A percentile compares a stretch with the other conserved stretches of the same genome.
phyloP scores from a whole-genome alignment of 1,140 invertebrate genomes.

The Danaus plexippus region DNA sequence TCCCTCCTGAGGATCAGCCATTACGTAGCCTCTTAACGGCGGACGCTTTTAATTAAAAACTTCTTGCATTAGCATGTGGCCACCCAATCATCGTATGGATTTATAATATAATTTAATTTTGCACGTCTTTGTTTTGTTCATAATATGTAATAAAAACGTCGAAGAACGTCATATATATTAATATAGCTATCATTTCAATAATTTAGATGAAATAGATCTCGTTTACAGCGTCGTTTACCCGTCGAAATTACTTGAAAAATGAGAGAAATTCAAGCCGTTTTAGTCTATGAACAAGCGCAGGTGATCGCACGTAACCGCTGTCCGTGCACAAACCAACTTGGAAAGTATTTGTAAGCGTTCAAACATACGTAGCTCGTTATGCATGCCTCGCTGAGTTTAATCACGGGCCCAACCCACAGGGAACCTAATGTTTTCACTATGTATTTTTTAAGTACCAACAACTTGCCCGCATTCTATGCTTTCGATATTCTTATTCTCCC shows the following conservation, averaged over 20 bases:
- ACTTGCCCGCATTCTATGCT: slow-evolving; percentile 22
- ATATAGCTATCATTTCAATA: no score
- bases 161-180: no score
- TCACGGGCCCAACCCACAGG: slow-evolving; percentile 51
- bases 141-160: no score
- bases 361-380: slow-evolving; percentile 62
- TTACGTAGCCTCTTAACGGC: slow-evolving; percentile 67
- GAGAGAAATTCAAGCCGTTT: not conserved
- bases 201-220: no score
- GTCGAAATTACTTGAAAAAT: not conserved
- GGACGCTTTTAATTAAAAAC: slow-evolving; percentile 71
- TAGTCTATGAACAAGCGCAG: slow-evolving; percentile 28
- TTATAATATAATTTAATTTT: slow-evolving; percentile 62
- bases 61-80: slow-evolving; percentile 68
- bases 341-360: slow-evolving; percentile 60
- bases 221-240: no score
- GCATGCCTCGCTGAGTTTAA: slow-evolving; percentile 65
- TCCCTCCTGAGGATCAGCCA: slow-evolving; percentile 61
- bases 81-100: slow-evolving; percentile 52
- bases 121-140: no score
- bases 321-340: slow-evolving; percentile 34
- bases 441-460: slow-evolving; percentile 53
- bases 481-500: slow-evolving; percentile 25
- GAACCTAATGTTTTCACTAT: slow-evolving; percentile 62
- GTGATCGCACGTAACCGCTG: slow-evolving; percentile 38